phyloP scores from a whole-genome alignment of 1,140 invertebrate species.

The Macrosteles quadrilineatus region DNA sequence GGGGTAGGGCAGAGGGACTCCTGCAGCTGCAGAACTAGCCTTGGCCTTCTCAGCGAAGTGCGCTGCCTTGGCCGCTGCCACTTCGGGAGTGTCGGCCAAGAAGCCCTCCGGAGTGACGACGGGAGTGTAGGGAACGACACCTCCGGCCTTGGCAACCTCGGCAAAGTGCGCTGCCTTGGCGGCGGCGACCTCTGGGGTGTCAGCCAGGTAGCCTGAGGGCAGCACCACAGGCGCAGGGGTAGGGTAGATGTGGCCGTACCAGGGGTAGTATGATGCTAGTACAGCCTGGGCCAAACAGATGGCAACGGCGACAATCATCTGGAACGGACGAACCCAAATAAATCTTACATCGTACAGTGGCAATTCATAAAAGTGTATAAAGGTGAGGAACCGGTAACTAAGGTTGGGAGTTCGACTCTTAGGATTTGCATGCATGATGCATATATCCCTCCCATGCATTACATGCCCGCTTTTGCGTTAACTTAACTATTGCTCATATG shows the following conservation, averaged over 20 bases:
- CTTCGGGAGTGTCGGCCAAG: conserved; percentile 59
- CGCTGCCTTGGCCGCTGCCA: conserved; percentile 60
- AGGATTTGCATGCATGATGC: too few species aligned
- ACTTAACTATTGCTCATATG: too few species aligned
- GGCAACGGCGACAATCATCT: conserved; percentile 7
- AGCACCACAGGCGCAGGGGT: background rate
- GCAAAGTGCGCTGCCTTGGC: conserved; percentile 3
- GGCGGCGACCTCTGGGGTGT: conserved; percentile 8
- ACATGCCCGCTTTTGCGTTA: too few species aligned
- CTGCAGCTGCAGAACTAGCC: conserved; percentile 47
- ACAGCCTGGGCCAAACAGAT: conserved; percentile 11
- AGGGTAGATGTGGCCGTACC: background rate
- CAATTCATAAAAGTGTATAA: too few species aligned
- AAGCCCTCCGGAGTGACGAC: conserved; percentile 33
- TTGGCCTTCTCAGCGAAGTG: conserved; percentile 59
- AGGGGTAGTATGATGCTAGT: conserved; percentile 10
- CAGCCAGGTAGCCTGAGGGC: conserved; percentile 1
- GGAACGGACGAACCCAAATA: too few species aligned
- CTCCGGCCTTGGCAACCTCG: background rate
- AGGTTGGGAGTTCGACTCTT: too few species aligned
- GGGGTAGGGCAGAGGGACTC: conserved; percentile 46
- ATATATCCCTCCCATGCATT: too few species aligned
- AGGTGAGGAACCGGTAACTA: too few species aligned
- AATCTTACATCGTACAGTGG: too few species aligned
- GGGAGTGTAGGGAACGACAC: background rate